Base-by-base conservation (phyloP, 2,888 invertebrate species). In the Drosophila putrida region DNA sequence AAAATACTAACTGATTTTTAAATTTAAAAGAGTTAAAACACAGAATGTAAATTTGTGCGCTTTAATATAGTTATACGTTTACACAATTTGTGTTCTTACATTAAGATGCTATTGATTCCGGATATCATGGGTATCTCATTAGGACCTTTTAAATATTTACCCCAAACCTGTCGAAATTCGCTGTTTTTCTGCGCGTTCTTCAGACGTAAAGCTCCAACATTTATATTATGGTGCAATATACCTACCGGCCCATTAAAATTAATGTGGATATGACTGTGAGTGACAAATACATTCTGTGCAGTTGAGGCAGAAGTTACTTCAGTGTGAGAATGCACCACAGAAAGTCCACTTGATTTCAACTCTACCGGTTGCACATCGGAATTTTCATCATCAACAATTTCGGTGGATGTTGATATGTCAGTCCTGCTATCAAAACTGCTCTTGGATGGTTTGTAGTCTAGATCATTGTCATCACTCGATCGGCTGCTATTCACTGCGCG, bases 111-210 rank as follows among this genome's bases (percentile, higher is more conserved):
- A 50, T 71, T 69, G 8, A 72, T 33, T 6, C 67, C 60, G 2
- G 70, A 43, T 11, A 78, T 20, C 72, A 77, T 71, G 25, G 68
- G 74, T 11, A 43, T 57, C 8, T 72, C 59, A 28, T 51, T 55
- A 5, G 78, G 72, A 0, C 47, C 75, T 2, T 49, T 25, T 2
- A 87, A 68, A 31, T 53, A 80, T 9, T 68, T 75, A 10, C 74
- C 57, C 68, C 70, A 80, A 6, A 87, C 72, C 41, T 84, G 88
- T 13, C 72, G 51, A 61, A 82, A 85, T 47, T 78, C 88, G 28
- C 82, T 87, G 2, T 49, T 66, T 25, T 46, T 63, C 0, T 27
- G 47, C 25, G 27, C 4, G 11, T 58, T 53, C 1, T 51, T 55
- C 8, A 47, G 31, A 4, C 43, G 36, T 2, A 50, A n/a, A 6